A percentile compares a stretch with the other conserved stretches of the same genome.
phyloP scores from a whole-genome alignment of 2,113 vertebrate genomes.

The Murina feae region DNA sequence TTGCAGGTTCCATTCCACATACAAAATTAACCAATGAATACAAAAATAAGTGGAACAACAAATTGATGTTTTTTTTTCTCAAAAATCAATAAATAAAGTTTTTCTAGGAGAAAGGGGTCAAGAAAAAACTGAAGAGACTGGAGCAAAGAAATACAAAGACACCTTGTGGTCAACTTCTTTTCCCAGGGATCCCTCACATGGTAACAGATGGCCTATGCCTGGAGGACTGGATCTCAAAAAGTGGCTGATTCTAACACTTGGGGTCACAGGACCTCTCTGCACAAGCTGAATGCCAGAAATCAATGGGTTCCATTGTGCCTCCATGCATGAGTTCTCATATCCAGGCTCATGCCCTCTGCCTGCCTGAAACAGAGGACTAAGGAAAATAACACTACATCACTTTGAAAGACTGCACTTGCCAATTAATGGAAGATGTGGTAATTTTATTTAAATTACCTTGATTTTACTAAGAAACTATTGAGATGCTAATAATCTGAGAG shows the following conservation, averaged over 20 bases:
- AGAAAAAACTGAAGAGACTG: not conserved
- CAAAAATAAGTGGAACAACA: not conserved
- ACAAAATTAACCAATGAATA: not conserved
- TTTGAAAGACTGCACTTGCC: slow-evolving; percentile 32
- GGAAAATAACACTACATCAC: not conserved
- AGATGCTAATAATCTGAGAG: slow-evolving; percentile 45
- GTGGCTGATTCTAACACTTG: slow-evolving; percentile 78
- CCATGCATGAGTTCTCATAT: not conserved
- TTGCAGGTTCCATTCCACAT: not conserved
- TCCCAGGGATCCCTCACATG: slow-evolving; percentile 39
- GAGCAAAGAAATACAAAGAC: slow-evolving; percentile 20
- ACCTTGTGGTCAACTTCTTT: slow-evolving; percentile 11
- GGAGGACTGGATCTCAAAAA: slow-evolving; percentile 62
- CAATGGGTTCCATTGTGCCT: slow-evolving; percentile 74
- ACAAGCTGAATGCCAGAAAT: slow-evolving; percentile 70
- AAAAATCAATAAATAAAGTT: not conserved
- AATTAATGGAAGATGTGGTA: slow-evolving; percentile 54
- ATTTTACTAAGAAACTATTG: slow-evolving; percentile 64
- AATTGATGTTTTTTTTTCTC: not conserved
- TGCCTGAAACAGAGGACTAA: not conserved
- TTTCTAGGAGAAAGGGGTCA: not conserved
- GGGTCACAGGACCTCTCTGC: slow-evolving; percentile 70
- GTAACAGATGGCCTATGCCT: slow-evolving; percentile 78
- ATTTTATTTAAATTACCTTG: slow-evolving; percentile 44
- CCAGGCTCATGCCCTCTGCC: not conserved